Conservation (phyloP, 2,888 invertebrate species). For the Campoplex nolae region DNA sequence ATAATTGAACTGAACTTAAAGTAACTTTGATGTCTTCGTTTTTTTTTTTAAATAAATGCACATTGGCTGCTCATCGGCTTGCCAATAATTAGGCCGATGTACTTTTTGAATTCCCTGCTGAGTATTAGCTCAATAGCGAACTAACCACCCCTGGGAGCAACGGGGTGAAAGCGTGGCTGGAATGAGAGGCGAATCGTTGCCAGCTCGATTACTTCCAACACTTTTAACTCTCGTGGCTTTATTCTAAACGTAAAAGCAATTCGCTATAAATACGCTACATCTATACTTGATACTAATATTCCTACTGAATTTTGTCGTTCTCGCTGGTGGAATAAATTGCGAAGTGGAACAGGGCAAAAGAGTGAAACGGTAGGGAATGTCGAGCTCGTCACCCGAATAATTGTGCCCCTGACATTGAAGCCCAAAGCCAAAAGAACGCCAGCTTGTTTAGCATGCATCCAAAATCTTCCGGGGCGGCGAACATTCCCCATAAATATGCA, state of each 20-base stretch:
- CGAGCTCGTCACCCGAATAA: conserved; percentile 63
- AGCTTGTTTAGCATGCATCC: conserved; percentile 80
- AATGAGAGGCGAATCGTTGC: conserved; percentile 44
- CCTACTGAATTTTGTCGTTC: conserved; percentile 17
- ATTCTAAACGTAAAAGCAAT: conserved; percentile 27
- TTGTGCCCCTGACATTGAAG: conserved; percentile 68
- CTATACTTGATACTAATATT: conserved; percentile 50
- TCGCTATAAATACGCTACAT: conserved; percentile 27
- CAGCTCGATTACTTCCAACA: conserved; percentile 53
- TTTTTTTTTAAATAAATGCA: neutral
- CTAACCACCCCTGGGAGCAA: conserved; percentile 62
- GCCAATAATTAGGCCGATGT: conserved; percentile 18
- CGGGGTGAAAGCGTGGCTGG: conserved; percentile 12
- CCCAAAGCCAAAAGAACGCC: conserved; percentile 59
- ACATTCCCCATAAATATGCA: conserved; percentile 81
- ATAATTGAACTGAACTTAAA: neutral
- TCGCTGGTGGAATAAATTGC: conserved; percentile 56
- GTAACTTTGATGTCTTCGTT: neutral
- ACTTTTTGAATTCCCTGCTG: conserved; percentile 18
- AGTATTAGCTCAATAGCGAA: conserved; percentile 37
- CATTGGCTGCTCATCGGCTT: neutral
- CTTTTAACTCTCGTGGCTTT: conserved; percentile 28
- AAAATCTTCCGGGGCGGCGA: conserved; percentile 79
- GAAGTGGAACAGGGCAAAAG: conserved; percentile 13
- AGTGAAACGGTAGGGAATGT: conserved; percentile 30